Percentiles rank a stretch among this genome's conserved stretches.
Conservation (phyloP, 2,113 vertebrate species). For the Bolborhynchus lineola region DNA sequence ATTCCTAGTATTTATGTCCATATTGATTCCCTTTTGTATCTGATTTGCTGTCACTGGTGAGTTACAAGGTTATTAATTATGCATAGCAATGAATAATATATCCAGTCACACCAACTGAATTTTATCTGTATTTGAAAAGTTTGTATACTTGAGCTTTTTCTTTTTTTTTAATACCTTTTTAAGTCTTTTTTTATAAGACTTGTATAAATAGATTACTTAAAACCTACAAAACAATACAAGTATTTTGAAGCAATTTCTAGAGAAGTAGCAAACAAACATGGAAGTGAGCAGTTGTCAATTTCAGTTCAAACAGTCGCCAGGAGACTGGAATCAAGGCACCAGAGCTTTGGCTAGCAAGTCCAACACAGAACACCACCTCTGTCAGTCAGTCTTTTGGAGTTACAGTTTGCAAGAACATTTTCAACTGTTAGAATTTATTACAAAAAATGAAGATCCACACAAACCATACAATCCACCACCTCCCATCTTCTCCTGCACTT, state of each 20-base stretch:
- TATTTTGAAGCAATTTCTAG: background rate
- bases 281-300: background rate
- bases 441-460: background rate
- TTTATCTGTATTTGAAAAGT: background rate
- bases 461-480: background rate
- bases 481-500: background rate
- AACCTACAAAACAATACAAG: background rate
- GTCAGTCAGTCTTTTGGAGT: background rate
- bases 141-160: background rate
- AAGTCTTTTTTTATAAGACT: background rate
- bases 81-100: constrained; percentile 27
- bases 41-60: background rate
- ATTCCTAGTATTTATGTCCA: constrained; percentile 38
- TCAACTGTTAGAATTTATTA: background rate
- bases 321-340: background rate
- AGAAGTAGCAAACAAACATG: background rate
- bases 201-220: background rate
- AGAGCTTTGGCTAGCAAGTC: background rate
- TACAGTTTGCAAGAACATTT: background rate
- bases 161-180: no score
- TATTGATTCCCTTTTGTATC: constrained; percentile 17
- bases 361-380: background rate
- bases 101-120: background rate
- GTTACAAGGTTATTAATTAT: constrained; percentile 33
- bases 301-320: background rate